Conservation (phyloP, 2,797 vertebrate species). For the Botia kubotai region DNA sequence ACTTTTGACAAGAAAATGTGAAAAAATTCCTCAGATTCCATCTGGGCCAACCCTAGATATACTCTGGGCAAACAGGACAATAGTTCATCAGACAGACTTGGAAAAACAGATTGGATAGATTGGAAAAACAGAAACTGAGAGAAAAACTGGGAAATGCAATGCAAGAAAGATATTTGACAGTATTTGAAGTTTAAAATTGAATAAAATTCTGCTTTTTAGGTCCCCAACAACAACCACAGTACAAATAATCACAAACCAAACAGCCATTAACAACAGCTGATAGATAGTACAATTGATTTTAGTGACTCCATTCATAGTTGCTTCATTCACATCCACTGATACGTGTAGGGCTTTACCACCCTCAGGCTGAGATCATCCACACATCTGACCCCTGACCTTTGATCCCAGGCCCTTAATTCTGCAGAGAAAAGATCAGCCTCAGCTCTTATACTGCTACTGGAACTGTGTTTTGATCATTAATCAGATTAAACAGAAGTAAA, state of each 20-base stretch:
- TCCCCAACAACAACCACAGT: not conserved
- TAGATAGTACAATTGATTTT: not conserved
- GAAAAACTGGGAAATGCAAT: not conserved
- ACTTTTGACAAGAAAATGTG: no score
- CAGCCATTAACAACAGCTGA: not conserved
- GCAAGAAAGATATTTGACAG: not conserved
- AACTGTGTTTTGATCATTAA: conserved; percentile 49
- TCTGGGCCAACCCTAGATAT: not conserved
- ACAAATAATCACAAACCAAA: not conserved
- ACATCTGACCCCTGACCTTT: conserved; percentile 49
- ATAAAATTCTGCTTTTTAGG: not conserved
- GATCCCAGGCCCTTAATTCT: conserved; percentile 37
- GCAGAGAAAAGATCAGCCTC: conserved; percentile 27
- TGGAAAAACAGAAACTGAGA: conserved; percentile 29
- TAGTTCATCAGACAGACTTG: not conserved
- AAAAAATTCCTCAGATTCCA: no score
- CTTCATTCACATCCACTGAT: conserved; percentile 2
- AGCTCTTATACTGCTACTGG: conserved; percentile 38
- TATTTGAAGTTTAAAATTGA: no score
- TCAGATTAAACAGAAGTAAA: conserved; percentile 43
- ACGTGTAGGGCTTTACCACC: conserved; percentile 35
- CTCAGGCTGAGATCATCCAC: conserved; percentile 10
- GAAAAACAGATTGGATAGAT: conserved; percentile 6
- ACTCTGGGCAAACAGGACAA: not conserved
- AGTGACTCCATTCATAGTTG: not conserved